Evolutionary conservation across 2,113 vertebrate species (phyloP).

Genomic region (Etia nguti): DNA sequence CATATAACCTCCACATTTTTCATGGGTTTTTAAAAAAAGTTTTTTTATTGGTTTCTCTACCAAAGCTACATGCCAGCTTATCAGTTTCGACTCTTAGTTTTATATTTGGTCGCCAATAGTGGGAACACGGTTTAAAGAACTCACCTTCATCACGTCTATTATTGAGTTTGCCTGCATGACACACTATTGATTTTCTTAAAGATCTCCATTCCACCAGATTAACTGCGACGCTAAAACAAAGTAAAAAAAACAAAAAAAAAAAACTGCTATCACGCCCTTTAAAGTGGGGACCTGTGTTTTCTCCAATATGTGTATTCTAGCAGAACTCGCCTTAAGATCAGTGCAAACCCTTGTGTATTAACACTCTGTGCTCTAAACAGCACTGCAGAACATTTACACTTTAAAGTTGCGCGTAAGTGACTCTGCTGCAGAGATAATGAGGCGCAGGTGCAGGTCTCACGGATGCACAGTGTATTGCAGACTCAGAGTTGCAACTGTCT

Average conservation of each 20-base stretch:
- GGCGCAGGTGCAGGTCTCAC: conserved; percentile 30
- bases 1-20: neutral
- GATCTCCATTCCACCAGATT: neutral
- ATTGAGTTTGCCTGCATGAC: conserved; percentile 11
- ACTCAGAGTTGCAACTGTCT: neutral
- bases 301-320: neutral
- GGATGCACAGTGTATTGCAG: conserved; percentile 28
- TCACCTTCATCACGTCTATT: conserved; percentile 28
- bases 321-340: neutral
- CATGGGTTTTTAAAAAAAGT: fast-evolving
- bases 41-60: neutral
- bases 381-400: neutral
- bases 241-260: neutral
- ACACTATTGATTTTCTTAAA: conserved; percentile 25
- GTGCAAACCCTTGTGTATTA: conserved; percentile 14
- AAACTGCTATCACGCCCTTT: neutral
- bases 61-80: neutral
- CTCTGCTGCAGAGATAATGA: conserved; percentile 23
- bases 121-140: neutral
- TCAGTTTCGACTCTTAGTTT: neutral
- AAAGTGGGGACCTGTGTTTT: neutral
- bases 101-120: neutral
- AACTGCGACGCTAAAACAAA: neutral
- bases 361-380: neutral
- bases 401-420: conserved; percentile 5